A percentile compares a stretch with the other conserved stretches of the same genome.
phyloP scores from a whole-genome alignment of 2,113 vertebrate species.

The Ptyas mucosa region DNA sequence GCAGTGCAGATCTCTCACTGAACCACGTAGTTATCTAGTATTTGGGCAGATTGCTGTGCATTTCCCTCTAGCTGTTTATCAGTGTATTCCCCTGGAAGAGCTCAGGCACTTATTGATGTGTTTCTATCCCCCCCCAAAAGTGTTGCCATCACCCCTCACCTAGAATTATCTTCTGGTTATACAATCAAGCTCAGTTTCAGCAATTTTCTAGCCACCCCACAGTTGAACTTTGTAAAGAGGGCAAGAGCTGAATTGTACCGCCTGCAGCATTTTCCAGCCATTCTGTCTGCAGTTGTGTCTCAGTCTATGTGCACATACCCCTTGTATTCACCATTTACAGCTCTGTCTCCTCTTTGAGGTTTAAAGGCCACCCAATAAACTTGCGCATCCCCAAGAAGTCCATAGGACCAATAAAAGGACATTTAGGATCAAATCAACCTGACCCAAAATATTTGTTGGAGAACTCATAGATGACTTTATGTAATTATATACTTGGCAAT shows the following conservation, averaged over 20 bases:
- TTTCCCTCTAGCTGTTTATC: fast-evolving
- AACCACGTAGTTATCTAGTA: background rate
- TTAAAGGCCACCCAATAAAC: background rate
- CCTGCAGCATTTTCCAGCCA: background rate
- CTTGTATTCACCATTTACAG: background rate
- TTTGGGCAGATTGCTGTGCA: fast-evolving
- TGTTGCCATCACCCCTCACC: background rate
- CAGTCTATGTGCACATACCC: background rate
- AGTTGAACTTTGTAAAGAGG: background rate
- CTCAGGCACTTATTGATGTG: background rate
- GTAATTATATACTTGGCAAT: background rate
- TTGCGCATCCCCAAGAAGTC: background rate
- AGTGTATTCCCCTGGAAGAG: background rate
- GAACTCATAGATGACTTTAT: background rate
- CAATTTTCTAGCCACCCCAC: background rate
- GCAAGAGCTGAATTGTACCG: background rate
- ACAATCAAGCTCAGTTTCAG: background rate
- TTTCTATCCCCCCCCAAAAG: background rate
- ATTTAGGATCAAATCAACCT: background rate
- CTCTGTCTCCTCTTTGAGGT: background rate
- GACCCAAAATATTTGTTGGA: slow-evolving; percentile 5
- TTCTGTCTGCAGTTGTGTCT: background rate
- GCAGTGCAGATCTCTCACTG: background rate
- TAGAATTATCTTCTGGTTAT: background rate
- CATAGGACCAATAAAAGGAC: fast-evolving